Conservation (phyloP, 2,888 invertebrate species). For the Dynastes hyllus region DNA sequence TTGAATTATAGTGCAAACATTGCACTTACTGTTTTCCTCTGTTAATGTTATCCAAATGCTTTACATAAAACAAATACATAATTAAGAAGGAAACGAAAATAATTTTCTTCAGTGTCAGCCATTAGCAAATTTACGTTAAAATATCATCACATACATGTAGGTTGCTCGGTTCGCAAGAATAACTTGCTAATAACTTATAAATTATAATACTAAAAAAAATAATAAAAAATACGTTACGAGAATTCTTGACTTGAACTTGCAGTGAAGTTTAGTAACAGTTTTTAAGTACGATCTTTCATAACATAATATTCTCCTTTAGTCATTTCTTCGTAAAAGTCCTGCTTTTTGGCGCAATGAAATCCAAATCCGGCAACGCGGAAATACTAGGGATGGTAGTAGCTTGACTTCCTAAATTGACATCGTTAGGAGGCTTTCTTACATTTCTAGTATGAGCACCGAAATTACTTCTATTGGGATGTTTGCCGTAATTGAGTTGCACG, state of each 20-base stretch:
- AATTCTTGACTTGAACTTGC: constrained; percentile 39
- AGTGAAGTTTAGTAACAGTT: constrained; percentile 32
- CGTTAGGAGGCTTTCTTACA: constrained; percentile 51
- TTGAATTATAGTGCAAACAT: too few relatives aligned
- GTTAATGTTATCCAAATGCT: too few relatives aligned
- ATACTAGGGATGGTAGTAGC: constrained; percentile 67
- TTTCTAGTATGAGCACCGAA: constrained; percentile 46
- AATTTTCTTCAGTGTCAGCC: not conserved
- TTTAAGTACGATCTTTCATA: constrained; percentile 60
- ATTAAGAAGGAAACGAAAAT: not conserved
- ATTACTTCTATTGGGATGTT: constrained; percentile 12
- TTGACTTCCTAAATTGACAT: constrained; percentile 56
- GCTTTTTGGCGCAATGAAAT: constrained; percentile 73
- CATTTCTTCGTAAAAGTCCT: constrained; percentile 68
- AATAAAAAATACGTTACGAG: constrained; percentile 27
- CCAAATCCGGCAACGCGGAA: constrained; percentile 74
- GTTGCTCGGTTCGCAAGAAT: not conserved
- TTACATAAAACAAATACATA: too few relatives aligned
- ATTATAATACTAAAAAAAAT: constrained; percentile 32
- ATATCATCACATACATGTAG: not conserved
- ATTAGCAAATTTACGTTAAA: not conserved
- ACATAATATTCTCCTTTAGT: constrained; percentile 70
- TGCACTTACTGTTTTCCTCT: too few relatives aligned
- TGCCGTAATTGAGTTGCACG: constrained; percentile 60
- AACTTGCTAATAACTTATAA: constrained; percentile 28